Evolutionary conservation across 1,140 invertebrate species (phyloP).

Genomic region (Cataglyphis hispanica): DNA sequence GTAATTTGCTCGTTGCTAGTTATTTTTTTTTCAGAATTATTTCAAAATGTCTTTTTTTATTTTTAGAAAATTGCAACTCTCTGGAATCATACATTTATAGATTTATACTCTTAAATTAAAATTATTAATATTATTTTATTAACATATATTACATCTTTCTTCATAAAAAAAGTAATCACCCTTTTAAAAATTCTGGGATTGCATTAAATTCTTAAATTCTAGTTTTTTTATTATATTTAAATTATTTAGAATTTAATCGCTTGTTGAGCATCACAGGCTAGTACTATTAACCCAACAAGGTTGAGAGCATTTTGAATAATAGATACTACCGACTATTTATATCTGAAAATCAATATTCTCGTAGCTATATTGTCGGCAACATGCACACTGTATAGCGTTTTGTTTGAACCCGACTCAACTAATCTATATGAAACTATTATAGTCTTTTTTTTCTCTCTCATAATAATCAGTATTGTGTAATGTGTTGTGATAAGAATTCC

Average conservation of each 20-base stretch:
- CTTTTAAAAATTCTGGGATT: background rate
- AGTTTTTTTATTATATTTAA: background rate
- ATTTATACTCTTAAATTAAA: background rate
- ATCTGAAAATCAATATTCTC: conserved; percentile 77
- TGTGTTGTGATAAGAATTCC: background rate
- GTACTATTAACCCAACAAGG: conserved; percentile 52
- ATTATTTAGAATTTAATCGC: background rate
- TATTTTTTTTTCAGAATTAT: background rate
- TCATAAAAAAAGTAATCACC: background rate
- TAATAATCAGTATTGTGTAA: background rate
- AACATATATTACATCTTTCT: background rate
- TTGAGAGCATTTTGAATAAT: conserved; percentile 79
- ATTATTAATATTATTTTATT: background rate
- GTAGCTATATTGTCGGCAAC: conserved; percentile 66
- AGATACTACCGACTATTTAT: conserved; percentile 79
- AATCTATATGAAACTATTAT: conserved; percentile 14
- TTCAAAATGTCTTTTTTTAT: background rate
- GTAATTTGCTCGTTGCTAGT: background rate
- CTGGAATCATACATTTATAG: background rate
- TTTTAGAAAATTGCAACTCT: background rate
- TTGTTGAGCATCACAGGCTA: conserved; percentile 35
- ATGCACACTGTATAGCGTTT: conserved; percentile 46
- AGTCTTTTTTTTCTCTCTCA: background rate
- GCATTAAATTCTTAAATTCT: background rate
- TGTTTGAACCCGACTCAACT: conserved; percentile 25